Percentiles rank a stretch among this genome's conserved stretches.
phyloP scores from a whole-genome alignment of 1,140 invertebrate species.

The Bathynomus jamesi region DNA sequence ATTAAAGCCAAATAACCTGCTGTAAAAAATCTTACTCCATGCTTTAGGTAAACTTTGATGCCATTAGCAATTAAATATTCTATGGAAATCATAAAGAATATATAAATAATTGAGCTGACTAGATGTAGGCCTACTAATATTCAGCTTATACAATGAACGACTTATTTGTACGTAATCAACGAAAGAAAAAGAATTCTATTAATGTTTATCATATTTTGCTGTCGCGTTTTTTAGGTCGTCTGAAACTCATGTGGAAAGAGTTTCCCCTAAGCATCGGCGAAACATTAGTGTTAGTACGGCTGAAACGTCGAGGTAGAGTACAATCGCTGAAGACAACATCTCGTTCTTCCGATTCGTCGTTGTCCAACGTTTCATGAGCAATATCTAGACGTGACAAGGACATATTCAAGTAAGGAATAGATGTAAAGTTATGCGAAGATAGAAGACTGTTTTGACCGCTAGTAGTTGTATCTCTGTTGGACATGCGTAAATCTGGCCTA shows the following conservation, averaged over 20 bases:
- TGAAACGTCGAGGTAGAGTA: slow-evolving; percentile 25
- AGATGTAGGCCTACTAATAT: no score
- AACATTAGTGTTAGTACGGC: slow-evolving; percentile 18
- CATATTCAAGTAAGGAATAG: slow-evolving; percentile 18
- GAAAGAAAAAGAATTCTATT: no score
- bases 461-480: slow-evolving; percentile 10
- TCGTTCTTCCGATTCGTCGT: slow-evolving; percentile 22
- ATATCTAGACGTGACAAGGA: slow-evolving; percentile 32
- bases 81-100: no score
- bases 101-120: no score
- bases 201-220: no score
- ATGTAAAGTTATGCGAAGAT: slow-evolving; percentile 14
- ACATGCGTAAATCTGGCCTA: slow-evolving; percentile 18
- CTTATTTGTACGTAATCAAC: no score
- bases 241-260: slow-evolving; percentile 35
- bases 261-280: slow-evolving; percentile 29
- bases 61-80: no score
- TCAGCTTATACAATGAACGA: no score
- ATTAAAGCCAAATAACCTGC: no score
- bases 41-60: no score
- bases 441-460: slow-evolving; percentile 7
- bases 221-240: slow-evolving; percentile 28
- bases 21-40: no score
- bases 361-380: slow-evolving; percentile 27
- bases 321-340: slow-evolving; percentile 29